phyloP scores from a whole-genome alignment of 2,113 vertebrate genomes.

The Sula dactylatra region DNA sequence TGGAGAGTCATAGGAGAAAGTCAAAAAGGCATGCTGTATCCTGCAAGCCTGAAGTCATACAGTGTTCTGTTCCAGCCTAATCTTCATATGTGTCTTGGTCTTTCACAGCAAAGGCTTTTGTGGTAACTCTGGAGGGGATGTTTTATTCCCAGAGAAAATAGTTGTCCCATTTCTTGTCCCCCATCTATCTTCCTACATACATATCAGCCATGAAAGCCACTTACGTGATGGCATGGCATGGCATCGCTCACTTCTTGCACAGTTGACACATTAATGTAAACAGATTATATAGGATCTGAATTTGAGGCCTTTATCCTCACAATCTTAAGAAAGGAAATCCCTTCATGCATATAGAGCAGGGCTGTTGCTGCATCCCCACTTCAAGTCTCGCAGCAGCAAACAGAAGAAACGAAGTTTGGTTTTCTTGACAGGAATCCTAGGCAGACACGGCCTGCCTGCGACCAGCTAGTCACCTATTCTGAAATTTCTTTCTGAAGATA shows the following conservation, averaged over 20 bases:
- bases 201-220: rapidly evolving
- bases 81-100: background rate
- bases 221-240: background rate
- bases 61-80: background rate
- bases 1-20: background rate
- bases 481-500: background rate
- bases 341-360: background rate
- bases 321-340: background rate
- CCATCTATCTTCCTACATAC: background rate
- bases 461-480: background rate
- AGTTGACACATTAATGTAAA: background rate
- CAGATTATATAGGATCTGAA: background rate
- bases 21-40: background rate
- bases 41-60: background rate
- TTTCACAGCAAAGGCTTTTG: background rate
- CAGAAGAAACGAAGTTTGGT: background rate
- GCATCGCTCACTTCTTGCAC: background rate
- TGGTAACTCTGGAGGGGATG: background rate
- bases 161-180: background rate
- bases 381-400: background rate
- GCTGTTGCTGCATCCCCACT: background rate
- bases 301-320: background rate
- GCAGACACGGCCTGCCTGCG: background rate
- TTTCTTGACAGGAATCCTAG: background rate
- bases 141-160: background rate